Evolutionary conservation across 2,797 vertebrate species (phyloP).

Genomic region (Acipenser transmontanus): DNA sequence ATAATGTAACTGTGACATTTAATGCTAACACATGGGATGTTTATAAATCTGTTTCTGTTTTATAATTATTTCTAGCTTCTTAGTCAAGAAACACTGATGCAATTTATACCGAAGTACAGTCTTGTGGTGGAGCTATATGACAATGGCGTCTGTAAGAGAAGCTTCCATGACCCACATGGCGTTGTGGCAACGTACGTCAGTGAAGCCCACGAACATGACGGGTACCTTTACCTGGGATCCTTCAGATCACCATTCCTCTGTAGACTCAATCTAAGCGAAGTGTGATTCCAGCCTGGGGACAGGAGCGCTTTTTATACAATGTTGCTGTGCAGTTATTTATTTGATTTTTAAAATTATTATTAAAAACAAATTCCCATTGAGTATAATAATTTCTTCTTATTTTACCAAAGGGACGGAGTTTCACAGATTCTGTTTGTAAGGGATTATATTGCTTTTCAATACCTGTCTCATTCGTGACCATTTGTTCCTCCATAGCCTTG

Average conservation of each 20-base stretch:
- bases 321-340: no score
- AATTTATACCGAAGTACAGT: conserved; percentile 82
- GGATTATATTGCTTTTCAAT: no score
- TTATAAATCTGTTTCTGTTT: background rate
- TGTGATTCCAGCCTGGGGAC: conserved; percentile 31
- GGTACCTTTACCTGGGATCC: conserved; percentile 84
- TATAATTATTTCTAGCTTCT: conserved; percentile 60
- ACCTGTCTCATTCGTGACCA: no score
- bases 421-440: no score
- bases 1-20: no score
- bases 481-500: no score
- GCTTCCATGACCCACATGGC: conserved; percentile 83
- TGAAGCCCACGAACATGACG: conserved; percentile 78
- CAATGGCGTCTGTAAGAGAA: conserved; percentile 77
- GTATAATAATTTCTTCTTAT: no score
- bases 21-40: no score
- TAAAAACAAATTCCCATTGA: no score
- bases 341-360: no score
- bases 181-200: conserved; percentile 71
- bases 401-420: no score
- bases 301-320: no score
- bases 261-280: conserved; percentile 67
- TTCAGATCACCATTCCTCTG: conserved; percentile 79
- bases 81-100: conserved; percentile 74
- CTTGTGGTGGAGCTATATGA: conserved; percentile 82